These are phyloP conservation scores for Agrypnia vestita DNA, from an alignment of 1,140 invertebrate species.

Conservation along the genomic window DNA sequence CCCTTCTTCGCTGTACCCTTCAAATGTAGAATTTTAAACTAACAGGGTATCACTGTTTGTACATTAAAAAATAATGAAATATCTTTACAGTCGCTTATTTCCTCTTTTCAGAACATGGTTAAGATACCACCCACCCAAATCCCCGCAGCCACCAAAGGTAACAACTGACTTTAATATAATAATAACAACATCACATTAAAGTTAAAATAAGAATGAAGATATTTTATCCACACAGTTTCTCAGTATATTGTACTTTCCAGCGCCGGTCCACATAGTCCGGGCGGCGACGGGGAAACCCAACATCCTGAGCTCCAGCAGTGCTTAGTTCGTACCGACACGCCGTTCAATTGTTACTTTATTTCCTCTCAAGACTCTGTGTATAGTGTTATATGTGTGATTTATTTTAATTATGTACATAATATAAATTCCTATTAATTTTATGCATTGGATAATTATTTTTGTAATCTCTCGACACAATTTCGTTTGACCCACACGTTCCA, in stretches of 20 bases:
- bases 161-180: neutral
- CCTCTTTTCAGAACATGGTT: no score
- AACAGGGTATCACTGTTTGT: no score
- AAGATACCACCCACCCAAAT: conserved; percentile 4
- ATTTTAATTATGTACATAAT: neutral
- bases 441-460: no score
- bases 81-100: no score
- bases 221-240: no score
- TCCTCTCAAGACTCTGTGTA: neutral
- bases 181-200: no score
- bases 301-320: conserved; percentile 52
- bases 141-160: conserved; percentile 49
- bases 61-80: no score
- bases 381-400: neutral
- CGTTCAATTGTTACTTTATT: conserved; percentile 1
- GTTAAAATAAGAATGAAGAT: no score
- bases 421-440: neutral
- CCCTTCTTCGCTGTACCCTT: no score
- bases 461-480: no score
- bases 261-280: conserved; percentile 10
- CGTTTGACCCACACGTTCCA: no score
- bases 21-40: no score
- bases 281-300: conserved; percentile 51
- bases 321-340: conserved; percentile 21
- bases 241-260: conserved; percentile 41